Evolutionary conservation across 2,113 vertebrate species (phyloP), one percentile per base, ranked within the genome.

Genomic region (Lepus timidus): DNA sequence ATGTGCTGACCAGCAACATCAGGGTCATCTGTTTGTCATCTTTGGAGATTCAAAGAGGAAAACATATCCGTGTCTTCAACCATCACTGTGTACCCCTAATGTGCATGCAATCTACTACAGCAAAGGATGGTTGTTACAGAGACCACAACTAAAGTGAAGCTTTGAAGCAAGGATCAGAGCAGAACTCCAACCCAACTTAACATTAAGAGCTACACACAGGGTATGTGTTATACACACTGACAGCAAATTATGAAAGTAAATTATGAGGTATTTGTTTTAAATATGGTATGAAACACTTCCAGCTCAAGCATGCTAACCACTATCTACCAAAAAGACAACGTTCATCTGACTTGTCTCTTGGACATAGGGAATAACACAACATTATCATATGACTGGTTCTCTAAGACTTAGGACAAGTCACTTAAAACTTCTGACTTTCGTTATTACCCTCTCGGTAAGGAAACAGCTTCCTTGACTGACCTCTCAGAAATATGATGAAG

Each of bases 1-100:
- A 97, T 0, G 98, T 99, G 91, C 98, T 98, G 70, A 99, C 97
- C 97, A 99, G 94, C 0, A 98, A 98, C 82, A 98, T 97, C 93
- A 99, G 95, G 70, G 98, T 98, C 97, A 98, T 96, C 90, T 96
- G 97, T 78, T 97, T 98, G 80, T 97, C 96, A n/a, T 93, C 95
- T 94, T 85, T 20, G 95, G 93, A 87, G 33, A 94, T 79, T 96
- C 16, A 95, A 65, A 97, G 70, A 82, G 5, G 78, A 93, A 94
- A 79, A 31, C 55, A 51, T 8, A 10, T 1, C 27, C 64, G 23
- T 67, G 19, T 12, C 10, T 62, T 39, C 9, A 58, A 44, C 51
- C 36, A 80, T 33, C 19, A 80, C n/a, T 51, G 14, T 6, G 11
- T 36, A 14, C 27, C 52, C 7, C 16, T 65, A 85, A 65, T 5